phyloP scores from a whole-genome alignment of 2,113 vertebrate genomes.

The Phrynosoma blainvillii region DNA sequence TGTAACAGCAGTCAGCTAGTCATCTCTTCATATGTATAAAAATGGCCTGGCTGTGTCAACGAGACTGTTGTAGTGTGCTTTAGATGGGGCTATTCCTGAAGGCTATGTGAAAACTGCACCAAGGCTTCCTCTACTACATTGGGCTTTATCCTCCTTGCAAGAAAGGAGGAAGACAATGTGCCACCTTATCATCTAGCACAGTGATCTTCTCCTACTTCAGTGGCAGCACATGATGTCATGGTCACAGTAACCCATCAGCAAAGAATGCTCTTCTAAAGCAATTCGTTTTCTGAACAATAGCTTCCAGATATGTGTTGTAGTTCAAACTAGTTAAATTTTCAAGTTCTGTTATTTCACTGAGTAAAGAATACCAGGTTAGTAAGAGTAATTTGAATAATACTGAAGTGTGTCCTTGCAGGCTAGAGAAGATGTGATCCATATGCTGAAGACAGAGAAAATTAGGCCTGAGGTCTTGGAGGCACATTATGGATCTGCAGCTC shows the following conservation, averaged over 20 bases:
- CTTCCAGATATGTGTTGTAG: too few relatives aligned
- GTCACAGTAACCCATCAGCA: neutral
- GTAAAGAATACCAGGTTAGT: neutral
- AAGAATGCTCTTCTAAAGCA: neutral
- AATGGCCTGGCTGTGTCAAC: neutral
- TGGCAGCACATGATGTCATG: neutral
- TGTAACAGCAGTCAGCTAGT: neutral
- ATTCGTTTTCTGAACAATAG: too few relatives aligned
- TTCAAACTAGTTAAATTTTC: too few relatives aligned
- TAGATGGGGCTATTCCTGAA: neutral
- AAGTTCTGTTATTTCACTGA: neutral
- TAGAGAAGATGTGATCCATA: slow-evolving; percentile 92
- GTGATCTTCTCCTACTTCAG: neutral
- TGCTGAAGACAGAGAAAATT: slow-evolving; percentile 88
- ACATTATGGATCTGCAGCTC: slow-evolving; percentile 88
- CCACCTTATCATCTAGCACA: neutral
- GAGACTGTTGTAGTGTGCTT: too few relatives aligned
- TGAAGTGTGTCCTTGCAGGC: slow-evolving; percentile 80
- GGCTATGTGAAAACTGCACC: neutral
- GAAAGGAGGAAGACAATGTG: neutral
- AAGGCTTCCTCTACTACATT: neutral
- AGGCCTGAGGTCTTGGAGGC: slow-evolving; percentile 89
- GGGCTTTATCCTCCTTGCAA: neutral
- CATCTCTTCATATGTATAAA: neutral
- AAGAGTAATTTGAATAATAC: slow-evolving; percentile 50